A percentile compares a stretch with the other conserved stretches of the same genome.
Conservation (phyloP, 2,113 vertebrate species). For the Aepyceros melampus region DNA sequence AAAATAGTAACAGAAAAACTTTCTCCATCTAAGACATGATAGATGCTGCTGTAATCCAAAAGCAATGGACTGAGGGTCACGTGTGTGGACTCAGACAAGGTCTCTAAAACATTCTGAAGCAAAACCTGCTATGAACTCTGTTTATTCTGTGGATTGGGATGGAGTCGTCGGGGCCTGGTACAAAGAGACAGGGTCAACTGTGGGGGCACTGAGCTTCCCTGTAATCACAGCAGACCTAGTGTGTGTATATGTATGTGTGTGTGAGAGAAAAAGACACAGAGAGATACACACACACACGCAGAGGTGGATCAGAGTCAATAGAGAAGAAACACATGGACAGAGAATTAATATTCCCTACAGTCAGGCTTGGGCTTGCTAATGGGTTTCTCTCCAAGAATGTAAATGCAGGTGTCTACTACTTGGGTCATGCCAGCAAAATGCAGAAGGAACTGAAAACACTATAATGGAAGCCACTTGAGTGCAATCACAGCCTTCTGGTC, state of each 20-base stretch:
- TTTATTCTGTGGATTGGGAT: neutral
- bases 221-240: neutral
- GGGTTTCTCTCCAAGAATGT: neutral
- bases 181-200: too few species aligned
- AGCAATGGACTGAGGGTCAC: accelerated
- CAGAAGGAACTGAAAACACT: too few species aligned
- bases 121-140: accelerated
- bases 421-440: neutral
- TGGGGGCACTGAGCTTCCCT: accelerated
- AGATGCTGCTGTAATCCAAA: neutral
- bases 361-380: accelerated
- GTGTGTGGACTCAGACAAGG: neutral
- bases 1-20: neutral
- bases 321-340: neutral
- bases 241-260: neutral
- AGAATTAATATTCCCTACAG: neutral
- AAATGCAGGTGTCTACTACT: too few species aligned
- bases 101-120: neutral
- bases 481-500: neutral
- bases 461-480: neutral
- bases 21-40: neutral
- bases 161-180: neutral
- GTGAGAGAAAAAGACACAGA: neutral
- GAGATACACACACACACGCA: neutral
- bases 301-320: neutral